These are phyloP conservation scores for Dynastes tityus DNA, from an alignment of 2,888 invertebrate species.

Conservation along the genomic window DNA sequence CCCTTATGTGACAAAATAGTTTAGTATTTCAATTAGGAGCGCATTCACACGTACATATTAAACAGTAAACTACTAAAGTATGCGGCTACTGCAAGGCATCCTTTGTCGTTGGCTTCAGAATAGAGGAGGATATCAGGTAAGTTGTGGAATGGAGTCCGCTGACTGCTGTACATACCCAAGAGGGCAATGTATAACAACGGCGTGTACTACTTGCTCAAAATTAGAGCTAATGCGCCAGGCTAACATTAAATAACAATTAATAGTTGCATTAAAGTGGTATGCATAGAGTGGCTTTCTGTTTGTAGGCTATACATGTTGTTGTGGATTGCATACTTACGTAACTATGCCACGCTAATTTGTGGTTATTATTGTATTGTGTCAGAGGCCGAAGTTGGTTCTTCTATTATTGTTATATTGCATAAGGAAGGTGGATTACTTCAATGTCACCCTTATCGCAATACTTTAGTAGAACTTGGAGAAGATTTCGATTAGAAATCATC, in stretches of 20 bases:
- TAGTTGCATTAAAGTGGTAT: constrained; percentile 16
- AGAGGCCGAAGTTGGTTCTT: too few relatives aligned
- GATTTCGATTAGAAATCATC: too few relatives aligned
- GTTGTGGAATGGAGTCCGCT: neutral
- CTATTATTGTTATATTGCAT: too few relatives aligned
- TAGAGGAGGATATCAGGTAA: neutral
- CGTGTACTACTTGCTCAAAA: constrained; percentile 12
- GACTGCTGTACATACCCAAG: neutral
- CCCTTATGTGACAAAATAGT: neutral
- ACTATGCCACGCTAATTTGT: too few relatives aligned
- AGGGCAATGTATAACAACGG: neutral
- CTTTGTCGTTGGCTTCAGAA: neutral
- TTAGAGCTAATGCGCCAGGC: constrained; percentile 4
- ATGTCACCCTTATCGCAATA: too few relatives aligned
- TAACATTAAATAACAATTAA: constrained; percentile 35
- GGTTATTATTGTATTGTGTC: too few relatives aligned
- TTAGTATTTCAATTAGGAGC: neutral
- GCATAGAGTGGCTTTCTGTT: neutral
- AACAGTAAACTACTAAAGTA: constrained; percentile 4
- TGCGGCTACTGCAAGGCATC: neutral
- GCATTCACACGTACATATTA: neutral
- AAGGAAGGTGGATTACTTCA: too few relatives aligned
- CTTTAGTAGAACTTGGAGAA: too few relatives aligned
- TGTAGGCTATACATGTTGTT: too few relatives aligned
- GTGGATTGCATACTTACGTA: too few relatives aligned